Evolutionary conservation across 1,140 invertebrate genomes (phyloP).

Genomic region (Drosophila subpulchrella): DNA sequence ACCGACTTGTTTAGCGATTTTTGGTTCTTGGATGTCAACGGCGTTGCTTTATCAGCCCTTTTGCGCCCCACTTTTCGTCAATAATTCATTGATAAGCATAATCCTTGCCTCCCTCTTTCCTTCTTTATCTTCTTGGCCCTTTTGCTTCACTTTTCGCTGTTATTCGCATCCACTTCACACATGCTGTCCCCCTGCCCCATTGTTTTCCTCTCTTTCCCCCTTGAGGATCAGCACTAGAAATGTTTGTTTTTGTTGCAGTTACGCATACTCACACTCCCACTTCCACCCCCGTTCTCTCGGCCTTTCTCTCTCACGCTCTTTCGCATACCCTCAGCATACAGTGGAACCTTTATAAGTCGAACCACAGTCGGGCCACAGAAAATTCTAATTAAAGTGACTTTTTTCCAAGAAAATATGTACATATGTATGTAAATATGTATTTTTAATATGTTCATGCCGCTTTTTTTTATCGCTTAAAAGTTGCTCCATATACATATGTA

Average conservation of each 20-base stretch:
- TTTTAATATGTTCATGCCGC: too few species aligned
- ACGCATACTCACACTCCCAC: constrained; percentile 8
- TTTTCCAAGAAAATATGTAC: neutral
- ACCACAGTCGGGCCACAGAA: neutral
- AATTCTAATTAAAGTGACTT: neutral
- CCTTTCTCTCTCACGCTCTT: neutral
- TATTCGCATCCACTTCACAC: constrained; percentile 9
- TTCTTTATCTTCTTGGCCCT: neutral
- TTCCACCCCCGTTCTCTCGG: constrained; percentile 1
- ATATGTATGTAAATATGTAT: neutral
- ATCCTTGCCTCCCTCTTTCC: constrained; percentile 4
- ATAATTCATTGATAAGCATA: constrained; percentile 37
- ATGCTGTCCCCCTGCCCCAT: neutral
- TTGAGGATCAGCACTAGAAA: constrained; percentile 22
- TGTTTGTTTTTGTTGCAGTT: constrained; percentile 29
- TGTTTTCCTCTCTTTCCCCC: neutral
- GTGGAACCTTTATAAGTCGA: neutral
- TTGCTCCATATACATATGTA: too few species aligned
- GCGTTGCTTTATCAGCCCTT: neutral
- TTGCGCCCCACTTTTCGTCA: neutral
- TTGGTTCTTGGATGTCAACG: neutral
- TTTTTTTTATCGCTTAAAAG: neutral
- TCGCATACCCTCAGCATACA: constrained; percentile 9
- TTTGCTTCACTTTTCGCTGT: neutral
- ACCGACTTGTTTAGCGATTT: neutral